Percentiles rank a stretch among this genome's conserved stretches.
phyloP scores from a whole-genome alignment of 2,113 vertebrate species.

The Corythornis madagascariensis region DNA sequence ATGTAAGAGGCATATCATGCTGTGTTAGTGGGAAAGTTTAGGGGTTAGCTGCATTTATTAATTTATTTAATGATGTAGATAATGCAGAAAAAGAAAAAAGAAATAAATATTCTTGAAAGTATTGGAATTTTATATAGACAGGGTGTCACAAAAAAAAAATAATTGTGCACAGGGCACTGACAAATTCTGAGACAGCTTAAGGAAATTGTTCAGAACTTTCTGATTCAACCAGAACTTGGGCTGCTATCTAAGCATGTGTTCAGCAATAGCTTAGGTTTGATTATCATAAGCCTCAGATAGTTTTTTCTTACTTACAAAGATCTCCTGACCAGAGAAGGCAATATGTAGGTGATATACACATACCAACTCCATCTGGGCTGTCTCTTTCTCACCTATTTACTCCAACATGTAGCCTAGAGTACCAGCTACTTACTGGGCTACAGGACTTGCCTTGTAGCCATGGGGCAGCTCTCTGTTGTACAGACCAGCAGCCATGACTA shows the following conservation, averaged over 20 bases:
- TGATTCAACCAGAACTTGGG: background rate
- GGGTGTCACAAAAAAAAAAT: background rate
- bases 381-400: background rate
- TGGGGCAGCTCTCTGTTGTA: background rate
- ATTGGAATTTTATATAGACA: background rate
- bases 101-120: background rate
- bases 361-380: background rate
- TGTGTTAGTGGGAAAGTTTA: background rate
- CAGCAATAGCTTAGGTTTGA: background rate
- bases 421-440: background rate
- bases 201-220: background rate
- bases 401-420: background rate
- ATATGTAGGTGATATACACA: background rate
- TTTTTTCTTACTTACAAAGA: background rate
- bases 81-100: background rate
- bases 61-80: background rate
- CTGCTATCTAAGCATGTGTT: background rate
- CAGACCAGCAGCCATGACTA: background rate
- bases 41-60: background rate
- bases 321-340: background rate
- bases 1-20: background rate
- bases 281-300: background rate
- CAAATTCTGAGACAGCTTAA: background rate
- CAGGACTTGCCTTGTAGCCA: background rate
- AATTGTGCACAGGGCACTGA: background rate